A percentile compares a stretch with the other conserved stretches of the same genome.
phyloP scores from a whole-genome alignment of 2,797 vertebrate genomes.

The Epinephelus malabaricus region DNA sequence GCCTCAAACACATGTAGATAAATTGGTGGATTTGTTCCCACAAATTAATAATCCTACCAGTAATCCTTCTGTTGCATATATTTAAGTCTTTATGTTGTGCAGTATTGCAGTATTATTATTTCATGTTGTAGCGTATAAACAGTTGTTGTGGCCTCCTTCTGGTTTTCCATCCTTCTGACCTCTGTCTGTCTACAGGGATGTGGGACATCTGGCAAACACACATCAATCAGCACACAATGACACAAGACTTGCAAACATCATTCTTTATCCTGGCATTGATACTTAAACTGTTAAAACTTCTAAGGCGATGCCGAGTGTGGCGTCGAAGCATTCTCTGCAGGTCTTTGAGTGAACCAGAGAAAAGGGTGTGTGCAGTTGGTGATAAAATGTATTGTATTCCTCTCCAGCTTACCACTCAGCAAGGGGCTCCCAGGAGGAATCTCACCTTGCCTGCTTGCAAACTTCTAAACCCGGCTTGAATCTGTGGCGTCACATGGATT shows the following conservation, averaged over 20 bases:
- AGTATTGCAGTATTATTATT: constrained; percentile 12
- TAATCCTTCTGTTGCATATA: constrained; percentile 9
- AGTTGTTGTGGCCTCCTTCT: constrained; percentile 13
- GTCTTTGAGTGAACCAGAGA: constrained; percentile 30
- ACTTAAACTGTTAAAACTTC: constrained; percentile 17
- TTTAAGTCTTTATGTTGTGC: constrained; percentile 18
- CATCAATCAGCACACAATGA: constrained; percentile 10
- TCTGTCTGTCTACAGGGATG: constrained; percentile 13
- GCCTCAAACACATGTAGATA: constrained; percentile 45
- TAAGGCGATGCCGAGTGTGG: background rate
- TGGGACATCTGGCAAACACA: constrained; percentile 28
- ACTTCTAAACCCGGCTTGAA: constrained; percentile 54
- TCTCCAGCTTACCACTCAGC: constrained; percentile 35
- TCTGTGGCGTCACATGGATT: constrained; percentile 67
- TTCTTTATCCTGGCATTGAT: constrained; percentile 18
- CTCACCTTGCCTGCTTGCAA: constrained; percentile 57
- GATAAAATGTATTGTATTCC: constrained; percentile 39
- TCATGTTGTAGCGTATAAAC: constrained; percentile 7
- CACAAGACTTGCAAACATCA: constrained; percentile 28
- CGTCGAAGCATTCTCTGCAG: background rate
- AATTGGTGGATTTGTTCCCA: constrained; percentile 56
- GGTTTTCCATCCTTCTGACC: constrained; percentile 19
- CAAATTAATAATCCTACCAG: constrained; percentile 29
- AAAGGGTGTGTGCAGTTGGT: constrained; percentile 14
- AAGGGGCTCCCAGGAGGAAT: constrained; percentile 51